Evolutionary conservation across 2,113 vertebrate species (phyloP), one percentile per base, ranked within the genome.

Genomic region (Ophthalmolycus amberensis): DNA sequence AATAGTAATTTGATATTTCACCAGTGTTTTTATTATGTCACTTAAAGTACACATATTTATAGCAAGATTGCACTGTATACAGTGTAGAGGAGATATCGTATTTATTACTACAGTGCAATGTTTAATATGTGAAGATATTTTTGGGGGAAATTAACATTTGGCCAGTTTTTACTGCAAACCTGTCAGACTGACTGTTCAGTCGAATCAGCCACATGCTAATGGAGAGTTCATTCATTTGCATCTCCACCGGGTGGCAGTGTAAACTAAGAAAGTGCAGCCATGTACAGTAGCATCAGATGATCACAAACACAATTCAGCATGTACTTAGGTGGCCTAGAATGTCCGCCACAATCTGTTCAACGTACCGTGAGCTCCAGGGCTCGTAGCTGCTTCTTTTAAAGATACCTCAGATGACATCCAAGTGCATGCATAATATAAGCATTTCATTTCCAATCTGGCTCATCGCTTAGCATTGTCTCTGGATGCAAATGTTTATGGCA

Each of bases 181-280:
- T 62, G 52, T 62, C 42, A 29, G 48, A 68, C 20, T 38, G 9
- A 27, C 16, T 64, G 25, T 25, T 42, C 0, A 63, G 64, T 44
- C 44, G 50, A 6, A 44, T 48, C 6, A 46, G 5, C 34, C 34
- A 0, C 7, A 15, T 37, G 12, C 20, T 11, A 44, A 32, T 80
- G 32, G 14, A 42, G 52, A 75, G 32, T 44, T 22, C 7, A 8
- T 34, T 37, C 0, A 27, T 40, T 34, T n/a, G 9, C 5, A 9
- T 77, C 9, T 34, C 87, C 91, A 90, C 72, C 40, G 91, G 93
- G 71, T 82, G 93, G 85, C 90, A 87, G 70, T 75, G 52, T 71
- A 54, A 56, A 83, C 79, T n/a, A 88, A 81, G 37, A 50, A 9
- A 84, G 59, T 15, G 0, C 32, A 4, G 1, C 37, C 15, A 10